These are phyloP conservation scores for Caloenas nicobarica DNA, from an alignment of 2,113 vertebrate species.

Conservation along the genomic window DNA sequence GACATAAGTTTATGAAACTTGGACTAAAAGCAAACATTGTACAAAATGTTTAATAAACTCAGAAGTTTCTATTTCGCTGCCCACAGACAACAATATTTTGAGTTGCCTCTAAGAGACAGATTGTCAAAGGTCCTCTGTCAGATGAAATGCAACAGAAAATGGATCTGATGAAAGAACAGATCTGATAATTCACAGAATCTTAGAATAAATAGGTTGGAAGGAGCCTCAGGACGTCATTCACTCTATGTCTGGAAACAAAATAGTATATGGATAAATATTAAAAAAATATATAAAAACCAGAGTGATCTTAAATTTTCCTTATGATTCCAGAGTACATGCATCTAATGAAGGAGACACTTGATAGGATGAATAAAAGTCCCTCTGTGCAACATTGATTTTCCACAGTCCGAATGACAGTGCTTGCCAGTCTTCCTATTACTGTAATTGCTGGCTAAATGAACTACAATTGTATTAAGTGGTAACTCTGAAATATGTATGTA, in stretches of 20 bases:
- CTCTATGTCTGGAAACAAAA: not conserved
- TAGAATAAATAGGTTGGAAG: not conserved
- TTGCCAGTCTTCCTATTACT: constrained; percentile 79
- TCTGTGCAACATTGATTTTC: constrained; percentile 66
- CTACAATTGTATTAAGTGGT: constrained; percentile 79
- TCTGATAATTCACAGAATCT: not conserved
- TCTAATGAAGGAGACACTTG: constrained; percentile 3
- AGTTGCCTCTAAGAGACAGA: not conserved
- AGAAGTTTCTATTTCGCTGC: not conserved
- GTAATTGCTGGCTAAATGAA: constrained; percentile 80
- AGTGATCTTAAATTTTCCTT: not conserved
- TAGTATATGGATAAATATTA: not conserved
- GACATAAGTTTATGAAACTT: constrained; percentile 22
- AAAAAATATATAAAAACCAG: not conserved
- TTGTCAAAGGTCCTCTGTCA: not conserved
- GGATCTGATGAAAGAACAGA: not conserved
- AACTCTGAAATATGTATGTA: constrained; percentile 76
- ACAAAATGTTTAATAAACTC: not conserved
- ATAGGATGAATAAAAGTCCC: constrained; percentile 39
- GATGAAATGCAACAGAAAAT: constrained; percentile 30
- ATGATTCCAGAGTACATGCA: not conserved
- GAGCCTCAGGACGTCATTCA: not conserved
- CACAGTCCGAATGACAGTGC: constrained; percentile 64
- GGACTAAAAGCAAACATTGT: constrained; percentile 27
- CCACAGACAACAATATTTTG: not conserved